Evolutionary conservation across 2,888 invertebrate species (phyloP).

Genomic region (Melanostoma scalare): DNA sequence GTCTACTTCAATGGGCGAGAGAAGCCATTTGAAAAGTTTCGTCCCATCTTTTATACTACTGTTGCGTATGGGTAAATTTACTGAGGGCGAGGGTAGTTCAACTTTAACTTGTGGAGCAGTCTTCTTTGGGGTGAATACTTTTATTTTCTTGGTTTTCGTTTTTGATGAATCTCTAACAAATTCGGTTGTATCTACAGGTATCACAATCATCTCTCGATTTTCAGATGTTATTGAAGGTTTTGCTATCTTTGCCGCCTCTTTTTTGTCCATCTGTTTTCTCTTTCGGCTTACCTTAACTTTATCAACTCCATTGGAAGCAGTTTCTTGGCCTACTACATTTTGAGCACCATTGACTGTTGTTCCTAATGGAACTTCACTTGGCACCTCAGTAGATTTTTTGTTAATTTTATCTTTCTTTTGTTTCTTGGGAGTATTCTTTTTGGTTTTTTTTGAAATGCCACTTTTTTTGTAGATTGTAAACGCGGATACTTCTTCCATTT

Average conservation of each 20-base stretch:
- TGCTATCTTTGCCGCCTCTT: neutral
- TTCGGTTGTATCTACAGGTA: no score
- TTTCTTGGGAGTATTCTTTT: slow-evolving; percentile 37
- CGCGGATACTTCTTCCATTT: slow-evolving; percentile 72
- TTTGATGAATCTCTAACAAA: neutral
- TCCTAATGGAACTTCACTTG: neutral
- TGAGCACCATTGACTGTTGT: neutral
- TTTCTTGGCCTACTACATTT: neutral
- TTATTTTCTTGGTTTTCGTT: neutral
- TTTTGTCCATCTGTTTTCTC: neutral
- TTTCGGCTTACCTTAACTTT: neutral
- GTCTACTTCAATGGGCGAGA: slow-evolving; percentile 85
- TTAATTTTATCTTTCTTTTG: slow-evolving; percentile 9
- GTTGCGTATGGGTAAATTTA: slow-evolving; percentile 74
- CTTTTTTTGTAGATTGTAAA: slow-evolving; percentile 72
- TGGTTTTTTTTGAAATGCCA: slow-evolving; percentile 34
- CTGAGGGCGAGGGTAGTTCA: slow-evolving; percentile 20
- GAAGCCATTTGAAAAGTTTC: slow-evolving; percentile 88
- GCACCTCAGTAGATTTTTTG: neutral
- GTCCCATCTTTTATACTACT: slow-evolving; percentile 85
- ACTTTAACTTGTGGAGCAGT: slow-evolving; percentile 24
- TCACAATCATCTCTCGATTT: neutral
- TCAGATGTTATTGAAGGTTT: neutral
- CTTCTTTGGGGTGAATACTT: slow-evolving; percentile 40
- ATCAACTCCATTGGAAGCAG: slow-evolving; percentile 12